A percentile compares a stretch with the other conserved stretches of the same genome.
These are phyloP conservation scores for Spea bombifrons DNA, from an alignment of 2,113 vertebrate genomes.

Conservation along the genomic window DNA sequence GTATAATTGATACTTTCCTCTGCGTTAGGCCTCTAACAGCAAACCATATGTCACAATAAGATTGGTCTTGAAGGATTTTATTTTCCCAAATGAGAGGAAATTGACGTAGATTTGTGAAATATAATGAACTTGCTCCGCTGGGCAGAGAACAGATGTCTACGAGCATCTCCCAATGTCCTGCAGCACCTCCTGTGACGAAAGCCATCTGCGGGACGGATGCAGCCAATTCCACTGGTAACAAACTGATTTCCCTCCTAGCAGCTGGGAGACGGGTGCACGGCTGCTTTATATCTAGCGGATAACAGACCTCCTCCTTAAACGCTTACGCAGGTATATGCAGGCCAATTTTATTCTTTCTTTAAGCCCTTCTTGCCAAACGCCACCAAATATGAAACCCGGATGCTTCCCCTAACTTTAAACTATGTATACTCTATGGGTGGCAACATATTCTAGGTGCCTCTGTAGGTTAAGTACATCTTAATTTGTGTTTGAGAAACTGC, in stretches of 20 bases:
- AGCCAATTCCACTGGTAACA: conserved; percentile 36
- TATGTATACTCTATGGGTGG: no score
- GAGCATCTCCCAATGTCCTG: conserved; percentile 37
- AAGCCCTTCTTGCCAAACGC: no score
- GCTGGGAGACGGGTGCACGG: neutral
- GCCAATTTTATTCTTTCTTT: no score
- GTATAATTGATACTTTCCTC: neutral
- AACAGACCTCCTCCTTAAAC: no score
- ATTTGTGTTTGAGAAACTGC: no score
- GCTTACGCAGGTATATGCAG: no score
- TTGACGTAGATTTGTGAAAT: conserved; percentile 39
- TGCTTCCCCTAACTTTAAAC: no score
- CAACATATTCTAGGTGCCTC: no score
- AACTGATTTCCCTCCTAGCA: conserved; percentile 27
- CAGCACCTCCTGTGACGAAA: conserved; percentile 38
- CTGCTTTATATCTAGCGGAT: no score
- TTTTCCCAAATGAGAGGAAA: conserved; percentile 37
- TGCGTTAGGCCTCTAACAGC: neutral
- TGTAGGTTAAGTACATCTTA: no score
- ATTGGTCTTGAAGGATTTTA: conserved; percentile 5
- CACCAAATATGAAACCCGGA: no score
- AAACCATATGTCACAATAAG: conserved; percentile 19
- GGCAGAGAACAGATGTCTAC: conserved; percentile 40
- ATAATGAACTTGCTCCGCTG: conserved; percentile 36
- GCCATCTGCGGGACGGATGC: conserved; percentile 30